These are phyloP conservation scores for Choreutis nemorana DNA, from an alignment of 2,888 invertebrate species.

Conservation along the genomic window DNA sequence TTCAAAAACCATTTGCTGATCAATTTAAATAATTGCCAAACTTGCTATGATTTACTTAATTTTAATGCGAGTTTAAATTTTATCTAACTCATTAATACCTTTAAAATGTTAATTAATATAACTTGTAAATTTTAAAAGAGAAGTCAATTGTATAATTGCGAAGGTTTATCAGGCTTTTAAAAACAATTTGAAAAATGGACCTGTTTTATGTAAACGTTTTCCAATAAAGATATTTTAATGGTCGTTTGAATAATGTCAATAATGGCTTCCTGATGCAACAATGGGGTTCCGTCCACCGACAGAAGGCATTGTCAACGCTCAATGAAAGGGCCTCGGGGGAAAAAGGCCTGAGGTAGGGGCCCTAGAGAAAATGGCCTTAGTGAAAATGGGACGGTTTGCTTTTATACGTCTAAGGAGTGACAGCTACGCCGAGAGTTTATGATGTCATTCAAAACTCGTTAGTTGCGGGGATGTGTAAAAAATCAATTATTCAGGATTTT, in stretches of 20 bases:
- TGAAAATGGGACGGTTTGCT: slow-evolving; percentile 45
- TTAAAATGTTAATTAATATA: no score
- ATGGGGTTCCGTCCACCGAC: slow-evolving; percentile 49
- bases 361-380: no score
- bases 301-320: slow-evolving; percentile 46
- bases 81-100: no score
- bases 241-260: slow-evolving; percentile 57
- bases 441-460: slow-evolving; percentile 36
- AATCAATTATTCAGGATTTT: no score
- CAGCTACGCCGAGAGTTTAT: slow-evolving; percentile 17
- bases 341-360: no score
- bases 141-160: background rate
- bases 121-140: no score
- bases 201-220: slow-evolving; percentile 35
- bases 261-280: slow-evolving; percentile 58
- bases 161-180: background rate
- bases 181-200: background rate
- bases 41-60: no score
- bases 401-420: slow-evolving; percentile 41
- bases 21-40: no score
- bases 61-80: no score
- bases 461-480: no score
- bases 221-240: slow-evolving; percentile 51
- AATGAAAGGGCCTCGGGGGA: slow-evolving; percentile 43
- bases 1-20: no score